phyloP scores from a whole-genome alignment of 2,113 vertebrate genomes.

The Gymnobelideus leadbeateri region DNA sequence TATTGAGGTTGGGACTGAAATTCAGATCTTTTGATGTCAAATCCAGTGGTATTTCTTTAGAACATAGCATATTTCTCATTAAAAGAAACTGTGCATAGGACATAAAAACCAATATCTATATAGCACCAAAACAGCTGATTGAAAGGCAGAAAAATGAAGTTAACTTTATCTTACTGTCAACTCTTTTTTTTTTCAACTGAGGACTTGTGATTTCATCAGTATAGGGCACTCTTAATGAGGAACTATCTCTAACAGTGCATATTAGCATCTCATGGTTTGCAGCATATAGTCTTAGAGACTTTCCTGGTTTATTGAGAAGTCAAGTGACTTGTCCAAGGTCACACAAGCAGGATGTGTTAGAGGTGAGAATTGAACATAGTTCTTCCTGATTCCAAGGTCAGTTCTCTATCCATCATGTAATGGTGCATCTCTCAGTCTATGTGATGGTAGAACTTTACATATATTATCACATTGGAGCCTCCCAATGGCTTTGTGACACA shows the following conservation, averaged over 20 bases:
- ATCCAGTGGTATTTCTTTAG: neutral
- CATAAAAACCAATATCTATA: neutral
- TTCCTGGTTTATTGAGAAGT: neutral
- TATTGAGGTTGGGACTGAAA: neutral
- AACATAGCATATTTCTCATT: neutral
- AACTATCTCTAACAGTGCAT: neutral
- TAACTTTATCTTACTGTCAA: neutral
- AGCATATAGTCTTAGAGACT: neutral
- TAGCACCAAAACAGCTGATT: neutral
- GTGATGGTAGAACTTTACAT: neutral
- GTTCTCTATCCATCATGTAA: neutral
- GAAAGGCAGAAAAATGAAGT: neutral
- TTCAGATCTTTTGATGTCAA: neutral
- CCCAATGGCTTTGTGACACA: neutral
- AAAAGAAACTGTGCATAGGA: neutral
- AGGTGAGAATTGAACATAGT: neutral
- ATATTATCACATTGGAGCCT: neutral
- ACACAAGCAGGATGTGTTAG: neutral
- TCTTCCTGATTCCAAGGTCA: neutral
- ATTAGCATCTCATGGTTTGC: neutral
- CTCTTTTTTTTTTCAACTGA: neutral
- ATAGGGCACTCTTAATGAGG: neutral
- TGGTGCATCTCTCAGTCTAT: neutral
- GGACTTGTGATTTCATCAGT: neutral
- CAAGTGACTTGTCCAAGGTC: neutral